These are phyloP conservation scores for Chelmon rostratus DNA, from an alignment of 2,797 vertebrate species.

Conservation along the genomic window DNA sequence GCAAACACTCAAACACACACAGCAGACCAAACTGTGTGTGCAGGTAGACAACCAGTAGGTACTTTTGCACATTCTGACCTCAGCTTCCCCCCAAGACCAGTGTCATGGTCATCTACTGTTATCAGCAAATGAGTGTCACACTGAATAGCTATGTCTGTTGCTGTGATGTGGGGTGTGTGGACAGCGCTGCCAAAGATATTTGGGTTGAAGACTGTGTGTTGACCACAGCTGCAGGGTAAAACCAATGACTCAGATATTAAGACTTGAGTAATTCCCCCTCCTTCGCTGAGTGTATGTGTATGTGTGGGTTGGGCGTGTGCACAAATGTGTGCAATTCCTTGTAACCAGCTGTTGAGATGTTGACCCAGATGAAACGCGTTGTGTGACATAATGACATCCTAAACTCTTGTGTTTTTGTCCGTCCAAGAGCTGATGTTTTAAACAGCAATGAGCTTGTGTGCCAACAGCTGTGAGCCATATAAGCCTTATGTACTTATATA, in stretches of 20 bases:
- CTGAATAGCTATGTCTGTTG: slow-evolving; percentile 38
- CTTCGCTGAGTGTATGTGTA: slow-evolving; percentile 9
- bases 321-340: neutral
- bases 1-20: neutral
- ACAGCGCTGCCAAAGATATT: slow-evolving; percentile 73
- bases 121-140: slow-evolving; percentile 59
- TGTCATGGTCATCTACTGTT: slow-evolving; percentile 43
- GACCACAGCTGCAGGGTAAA: slow-evolving; percentile 70
- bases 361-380: slow-evolving; percentile 53
- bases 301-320: no score
- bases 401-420: slow-evolving; percentile 43
- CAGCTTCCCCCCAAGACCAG: slow-evolving; percentile 28
- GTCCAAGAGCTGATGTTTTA: slow-evolving; percentile 49
- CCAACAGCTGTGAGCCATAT: slow-evolving; percentile 33
- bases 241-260: slow-evolving; percentile 61
- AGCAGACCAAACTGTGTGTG: neutral
- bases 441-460: slow-evolving; percentile 59
- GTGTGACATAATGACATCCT: slow-evolving; percentile 53
- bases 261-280: slow-evolving; percentile 47
- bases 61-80: slow-evolving; percentile 37
- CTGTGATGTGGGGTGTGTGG: slow-evolving; percentile 51
- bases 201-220: slow-evolving; percentile 69
- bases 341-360: slow-evolving; percentile 61
- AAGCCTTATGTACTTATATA: neutral
- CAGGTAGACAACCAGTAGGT: slow-evolving; percentile 23